Base-by-base conservation (phyloP, 1,140 invertebrate genomes). In the Caligus rogercresseyi region DNA sequence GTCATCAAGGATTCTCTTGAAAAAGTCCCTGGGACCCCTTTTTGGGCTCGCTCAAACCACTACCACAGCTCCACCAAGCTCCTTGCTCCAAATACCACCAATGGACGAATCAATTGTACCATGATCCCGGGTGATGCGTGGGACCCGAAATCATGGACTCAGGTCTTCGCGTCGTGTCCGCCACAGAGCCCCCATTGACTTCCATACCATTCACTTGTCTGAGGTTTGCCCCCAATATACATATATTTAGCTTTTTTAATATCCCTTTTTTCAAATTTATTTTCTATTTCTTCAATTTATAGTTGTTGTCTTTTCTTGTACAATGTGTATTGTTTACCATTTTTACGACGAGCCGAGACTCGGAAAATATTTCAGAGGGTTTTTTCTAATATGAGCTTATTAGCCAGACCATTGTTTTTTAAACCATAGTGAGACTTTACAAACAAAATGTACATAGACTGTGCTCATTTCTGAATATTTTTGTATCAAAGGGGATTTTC, bases 91-190 rank as follows among this genome's bases (percentile, higher is more conserved):
- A 43, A 43, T 43, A n/a, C n/a, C 7, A 43, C 31, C 7, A 43
- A 43, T 43, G 31, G 31, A 43, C 31, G 55, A 25, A 82, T 84
- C 61, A 88, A 81, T 71, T 94, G 91, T 70, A 96, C 93, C 7
- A 72, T 97, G 14, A 93, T 98, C 66, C 94, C 94, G 26, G 95
- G 95, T 51, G 95, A 98, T 81, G 95, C 95, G 93, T 99, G 19
- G 61, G 61, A 23, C 61, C 61, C 1, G 61, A 63, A 25, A 4
- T 63, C 14, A 63, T 63, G 61, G 61, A 63, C 21, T 54, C 61
- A 2, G 54, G 23, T 2, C 15, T 20, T 19, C 19, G 21, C 2
- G 61, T 63, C n/a, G 19, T 63, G 13, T 21, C 16, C 1, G 84
- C 87, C 56, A 84, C 85, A 1, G 78, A 69, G 83, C 89, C 51